Evolutionary conservation across 1,140 invertebrate genomes (phyloP).

Genomic region (Diorhabda sublineata): DNA sequence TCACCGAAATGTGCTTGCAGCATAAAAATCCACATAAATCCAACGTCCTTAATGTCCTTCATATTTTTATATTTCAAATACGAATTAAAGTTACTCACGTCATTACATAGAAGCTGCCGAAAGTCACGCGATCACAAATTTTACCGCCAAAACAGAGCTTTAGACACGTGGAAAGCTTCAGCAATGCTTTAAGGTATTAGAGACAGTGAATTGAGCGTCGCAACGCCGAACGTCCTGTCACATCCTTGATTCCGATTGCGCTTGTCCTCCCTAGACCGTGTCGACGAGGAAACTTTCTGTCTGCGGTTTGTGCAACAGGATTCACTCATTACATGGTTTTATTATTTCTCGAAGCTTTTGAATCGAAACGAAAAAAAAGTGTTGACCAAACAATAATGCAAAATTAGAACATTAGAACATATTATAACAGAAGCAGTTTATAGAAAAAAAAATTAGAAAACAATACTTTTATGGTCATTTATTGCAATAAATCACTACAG

Average conservation of each 20-base stretch:
- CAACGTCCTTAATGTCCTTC: background rate
- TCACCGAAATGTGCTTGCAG: background rate
- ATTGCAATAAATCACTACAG: too few relatives aligned
- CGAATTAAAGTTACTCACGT: constrained; percentile 7
- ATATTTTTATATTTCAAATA: background rate
- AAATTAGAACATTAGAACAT: too few relatives aligned
- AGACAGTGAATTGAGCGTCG: constrained; percentile 24
- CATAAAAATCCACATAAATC: background rate
- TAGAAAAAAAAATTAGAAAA: too few relatives aligned
- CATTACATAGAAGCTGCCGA: constrained; percentile 19
- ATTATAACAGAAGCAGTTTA: too few relatives aligned
- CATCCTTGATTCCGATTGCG: constrained; percentile 12
- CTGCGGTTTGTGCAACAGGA: background rate
- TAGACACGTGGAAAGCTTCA: background rate
- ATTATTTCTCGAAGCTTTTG: too few relatives aligned
- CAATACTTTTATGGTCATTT: too few relatives aligned
- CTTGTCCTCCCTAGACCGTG: background rate
- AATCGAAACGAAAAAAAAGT: too few relatives aligned
- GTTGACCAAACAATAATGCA: too few relatives aligned
- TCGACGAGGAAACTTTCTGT: constrained; percentile 3
- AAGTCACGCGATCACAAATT: constrained; percentile 9
- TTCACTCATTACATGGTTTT: background rate
- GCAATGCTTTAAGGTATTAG: background rate
- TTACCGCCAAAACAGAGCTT: constrained; percentile 14
- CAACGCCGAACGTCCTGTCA: constrained; percentile 22